A percentile compares a stretch with the other conserved stretches of the same genome.
Evolutionary conservation across 2,797 vertebrate genomes (phyloP).

Genomic region (Harpagifer antarcticus): DNA sequence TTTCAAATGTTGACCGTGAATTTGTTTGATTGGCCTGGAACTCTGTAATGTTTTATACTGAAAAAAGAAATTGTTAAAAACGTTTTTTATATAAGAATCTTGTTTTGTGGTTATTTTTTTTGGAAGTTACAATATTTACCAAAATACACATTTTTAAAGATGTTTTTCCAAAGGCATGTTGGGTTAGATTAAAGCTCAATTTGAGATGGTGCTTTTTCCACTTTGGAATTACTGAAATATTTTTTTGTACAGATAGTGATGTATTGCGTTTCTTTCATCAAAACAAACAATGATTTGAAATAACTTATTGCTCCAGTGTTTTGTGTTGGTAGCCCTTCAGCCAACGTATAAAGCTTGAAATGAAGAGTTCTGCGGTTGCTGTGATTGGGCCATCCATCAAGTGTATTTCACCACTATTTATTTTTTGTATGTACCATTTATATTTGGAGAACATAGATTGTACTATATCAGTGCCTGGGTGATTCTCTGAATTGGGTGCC

Average conservation of each 20-base stretch:
- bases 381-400: conserved; percentile 19
- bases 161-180: conserved; percentile 38
- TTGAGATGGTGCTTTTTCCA: conserved; percentile 64
- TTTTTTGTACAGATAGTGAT: conserved; percentile 63
- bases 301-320: conserved; percentile 48
- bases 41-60: conserved; percentile 95
- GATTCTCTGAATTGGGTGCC: no score
- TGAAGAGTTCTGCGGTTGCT: conserved; percentile 21
- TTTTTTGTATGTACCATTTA: not conserved
- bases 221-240: conserved; percentile 63
- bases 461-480: conserved; percentile 12
- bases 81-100: conserved; percentile 89
- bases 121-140: conserved; percentile 68
- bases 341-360: conserved; percentile 33
- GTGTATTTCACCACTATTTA: not conserved
- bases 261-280: conserved; percentile 60
- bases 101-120: conserved; percentile 83
- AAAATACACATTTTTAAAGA: conserved; percentile 66
- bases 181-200: conserved; percentile 52
- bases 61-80: conserved; percentile 94
- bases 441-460: not conserved
- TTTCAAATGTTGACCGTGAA: conserved; percentile 85
- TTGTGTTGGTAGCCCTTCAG: conserved; percentile 43
- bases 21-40: conserved; percentile 91
- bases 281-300: conserved; percentile 47